These are phyloP conservation scores for Prorops nasuta DNA, from an alignment of 1,140 invertebrate genomes.

Conservation along the genomic window DNA sequence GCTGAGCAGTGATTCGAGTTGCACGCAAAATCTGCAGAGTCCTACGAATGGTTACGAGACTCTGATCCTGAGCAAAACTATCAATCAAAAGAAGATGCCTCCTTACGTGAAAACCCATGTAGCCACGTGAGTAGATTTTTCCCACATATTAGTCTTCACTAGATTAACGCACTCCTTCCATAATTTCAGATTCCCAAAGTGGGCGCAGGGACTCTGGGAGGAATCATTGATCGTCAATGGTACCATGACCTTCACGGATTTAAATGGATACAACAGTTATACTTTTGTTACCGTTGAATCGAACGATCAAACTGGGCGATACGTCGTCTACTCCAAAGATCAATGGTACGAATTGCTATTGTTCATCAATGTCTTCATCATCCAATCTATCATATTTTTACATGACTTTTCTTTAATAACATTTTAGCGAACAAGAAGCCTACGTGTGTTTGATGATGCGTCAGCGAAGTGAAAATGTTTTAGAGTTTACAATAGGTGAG, in stretches of 20 bases:
- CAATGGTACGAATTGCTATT: conserved; percentile 39
- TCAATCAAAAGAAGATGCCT: conserved; percentile 50
- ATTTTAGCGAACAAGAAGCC: conserved; percentile 63
- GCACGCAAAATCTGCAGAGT: conserved; percentile 60
- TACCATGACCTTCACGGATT: conserved; percentile 65
- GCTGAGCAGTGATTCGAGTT: conserved; percentile 71
- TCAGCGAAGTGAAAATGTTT: conserved; percentile 63
- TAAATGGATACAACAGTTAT: conserved; percentile 65
- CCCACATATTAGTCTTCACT: too few species aligned
- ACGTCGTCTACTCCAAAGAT: conserved; percentile 48
- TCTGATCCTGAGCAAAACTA: conserved; percentile 55
- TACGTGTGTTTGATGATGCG: conserved; percentile 68
- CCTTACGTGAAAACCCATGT: conserved; percentile 47
- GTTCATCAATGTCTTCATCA: conserved; percentile 10
- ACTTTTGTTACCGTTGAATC: conserved; percentile 62
- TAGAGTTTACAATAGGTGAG: conserved; percentile 63
- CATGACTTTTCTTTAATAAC: conserved; percentile 11
- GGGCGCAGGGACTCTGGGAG: conserved; percentile 69
- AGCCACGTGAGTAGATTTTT: conserved; percentile 44
- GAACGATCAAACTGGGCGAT: conserved; percentile 45
- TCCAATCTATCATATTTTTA: conserved; percentile 12
- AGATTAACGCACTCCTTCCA: too few species aligned
- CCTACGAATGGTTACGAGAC: conserved; percentile 64
- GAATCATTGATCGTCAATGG: conserved; percentile 62
- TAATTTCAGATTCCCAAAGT: conserved; percentile 62